phyloP scores from a whole-genome alignment of 2,113 vertebrate genomes.

The Glareola pratincola region DNA sequence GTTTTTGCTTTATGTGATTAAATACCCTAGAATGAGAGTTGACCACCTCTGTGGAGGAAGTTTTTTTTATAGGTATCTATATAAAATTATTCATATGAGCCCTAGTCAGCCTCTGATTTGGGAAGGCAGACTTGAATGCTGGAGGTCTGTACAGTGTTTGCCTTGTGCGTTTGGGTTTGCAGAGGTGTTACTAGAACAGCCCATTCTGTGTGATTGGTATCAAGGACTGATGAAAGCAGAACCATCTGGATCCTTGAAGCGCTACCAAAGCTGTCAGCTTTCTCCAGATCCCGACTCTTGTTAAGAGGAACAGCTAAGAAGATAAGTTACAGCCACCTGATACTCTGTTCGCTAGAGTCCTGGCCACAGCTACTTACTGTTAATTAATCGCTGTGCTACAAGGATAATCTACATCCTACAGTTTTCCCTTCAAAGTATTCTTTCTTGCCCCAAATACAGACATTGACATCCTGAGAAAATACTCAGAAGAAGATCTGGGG shows the following conservation, averaged over 20 bases:
- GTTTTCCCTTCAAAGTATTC: neutral
- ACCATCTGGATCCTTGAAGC: neutral
- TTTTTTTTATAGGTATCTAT: neutral
- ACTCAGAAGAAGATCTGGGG: neutral
- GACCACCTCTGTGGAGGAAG: neutral
- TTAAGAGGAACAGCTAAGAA: neutral
- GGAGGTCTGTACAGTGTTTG: neutral
- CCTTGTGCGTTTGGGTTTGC: neutral
- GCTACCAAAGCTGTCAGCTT: neutral
- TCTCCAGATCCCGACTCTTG: neutral
- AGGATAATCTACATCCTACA: neutral
- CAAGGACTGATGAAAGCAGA: neutral
- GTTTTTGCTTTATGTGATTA: neutral
- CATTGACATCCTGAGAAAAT: neutral
- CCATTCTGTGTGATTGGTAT: neutral
- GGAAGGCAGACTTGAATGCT: neutral
- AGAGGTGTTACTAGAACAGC: neutral
- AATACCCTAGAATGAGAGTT: neutral
- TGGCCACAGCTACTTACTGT: conserved; percentile 7
- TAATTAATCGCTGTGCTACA: conserved; percentile 2
- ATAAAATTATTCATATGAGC: neutral
- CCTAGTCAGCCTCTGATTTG: neutral
- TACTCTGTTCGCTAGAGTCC: neutral
- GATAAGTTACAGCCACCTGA: conserved; percentile 9
- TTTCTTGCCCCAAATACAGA: neutral